These are phyloP conservation scores for Drosophila nigritarsus DNA, from an alignment of 2,888 invertebrate species.

Conservation along the genomic window DNA sequence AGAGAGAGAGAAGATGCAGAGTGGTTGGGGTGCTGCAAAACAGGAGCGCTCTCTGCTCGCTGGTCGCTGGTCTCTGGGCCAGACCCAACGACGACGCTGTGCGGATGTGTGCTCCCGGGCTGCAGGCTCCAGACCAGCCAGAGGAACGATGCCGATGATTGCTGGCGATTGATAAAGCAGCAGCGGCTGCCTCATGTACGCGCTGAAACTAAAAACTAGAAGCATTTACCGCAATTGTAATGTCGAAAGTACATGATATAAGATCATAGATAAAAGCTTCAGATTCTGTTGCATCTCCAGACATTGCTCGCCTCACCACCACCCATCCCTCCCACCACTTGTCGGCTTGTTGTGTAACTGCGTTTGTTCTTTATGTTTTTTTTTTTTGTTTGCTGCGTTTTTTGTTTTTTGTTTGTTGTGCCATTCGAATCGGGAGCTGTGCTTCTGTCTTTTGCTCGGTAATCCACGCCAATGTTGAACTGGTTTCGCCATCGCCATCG, in stretches of 20 bases:
- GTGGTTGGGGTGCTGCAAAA: slow-evolving; percentile 48
- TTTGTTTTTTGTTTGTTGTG: slow-evolving; percentile 6
- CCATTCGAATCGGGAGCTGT: slow-evolving; percentile 67
- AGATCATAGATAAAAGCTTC: slow-evolving; percentile 84
- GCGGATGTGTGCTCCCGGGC: slow-evolving; percentile 25
- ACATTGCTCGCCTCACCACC: slow-evolving; percentile 24
- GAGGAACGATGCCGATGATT: slow-evolving; percentile 69
- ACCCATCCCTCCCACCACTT: slow-evolving; percentile 46
- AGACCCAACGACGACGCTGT: slow-evolving; percentile 76
- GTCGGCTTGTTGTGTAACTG: slow-evolving; percentile 76
- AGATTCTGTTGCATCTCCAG: slow-evolving; percentile 74
- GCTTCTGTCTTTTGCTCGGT: slow-evolving; percentile 60
- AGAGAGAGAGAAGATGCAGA: neutral
- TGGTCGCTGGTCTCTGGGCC: slow-evolving; percentile 40
- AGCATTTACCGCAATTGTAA: slow-evolving; percentile 85
- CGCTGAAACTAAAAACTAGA: slow-evolving; percentile 85
- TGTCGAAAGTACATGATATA: slow-evolving; percentile 85
- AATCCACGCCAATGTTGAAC: slow-evolving; percentile 73
- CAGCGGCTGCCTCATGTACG: slow-evolving; percentile 78
- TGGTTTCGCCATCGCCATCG: slow-evolving; percentile 53
- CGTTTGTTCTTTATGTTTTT: slow-evolving; percentile 76
- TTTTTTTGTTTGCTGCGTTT: slow-evolving; percentile 2
- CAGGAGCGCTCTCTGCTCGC: slow-evolving; percentile 56
- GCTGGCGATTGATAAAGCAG: slow-evolving; percentile 78
- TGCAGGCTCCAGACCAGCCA: slow-evolving; percentile 6